phyloP scores from a whole-genome alignment of 1,140 invertebrate genomes.

The Melipona quadrifasciata region DNA sequence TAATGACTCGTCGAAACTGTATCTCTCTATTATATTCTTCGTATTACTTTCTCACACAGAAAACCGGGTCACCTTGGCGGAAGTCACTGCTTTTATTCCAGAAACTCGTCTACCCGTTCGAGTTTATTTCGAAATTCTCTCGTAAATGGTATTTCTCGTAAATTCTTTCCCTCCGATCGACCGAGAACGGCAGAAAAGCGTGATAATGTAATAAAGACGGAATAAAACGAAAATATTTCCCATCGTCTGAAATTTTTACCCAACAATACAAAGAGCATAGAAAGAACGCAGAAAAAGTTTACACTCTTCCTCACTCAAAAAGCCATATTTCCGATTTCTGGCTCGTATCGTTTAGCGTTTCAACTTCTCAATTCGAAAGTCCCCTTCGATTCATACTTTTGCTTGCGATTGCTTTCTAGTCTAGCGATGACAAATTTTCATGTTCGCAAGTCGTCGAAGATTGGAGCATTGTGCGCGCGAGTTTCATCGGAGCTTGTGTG shows the following conservation, averaged over 20 bases:
- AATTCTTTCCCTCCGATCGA: not conserved
- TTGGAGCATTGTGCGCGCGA: not conserved
- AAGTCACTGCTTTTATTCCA: not conserved
- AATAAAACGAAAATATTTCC: not conserved
- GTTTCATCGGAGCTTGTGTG: not conserved
- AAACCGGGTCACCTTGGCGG: not conserved
- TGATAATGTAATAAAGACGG: not conserved
- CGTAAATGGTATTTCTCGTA: not conserved
- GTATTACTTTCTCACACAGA: not conserved
- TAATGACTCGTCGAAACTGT: slow-evolving; percentile 68
- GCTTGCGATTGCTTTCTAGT: not conserved
- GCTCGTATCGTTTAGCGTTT: not conserved
- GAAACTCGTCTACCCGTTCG: not conserved
- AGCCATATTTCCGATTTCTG: not conserved
- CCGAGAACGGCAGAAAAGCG: no score
- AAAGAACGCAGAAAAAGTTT: not conserved
- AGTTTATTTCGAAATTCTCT: not conserved
- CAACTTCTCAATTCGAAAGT: not conserved
- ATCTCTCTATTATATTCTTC: slow-evolving; percentile 54
- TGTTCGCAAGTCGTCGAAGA: not conserved
- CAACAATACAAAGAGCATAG: not conserved
- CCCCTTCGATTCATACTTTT: not conserved
- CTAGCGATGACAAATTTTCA: slow-evolving; percentile 11
- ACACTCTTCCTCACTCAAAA: not conserved
- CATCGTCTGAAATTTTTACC: not conserved